phyloP scores from a whole-genome alignment of 2,888 invertebrate genomes.

The Octodonta nipae region DNA sequence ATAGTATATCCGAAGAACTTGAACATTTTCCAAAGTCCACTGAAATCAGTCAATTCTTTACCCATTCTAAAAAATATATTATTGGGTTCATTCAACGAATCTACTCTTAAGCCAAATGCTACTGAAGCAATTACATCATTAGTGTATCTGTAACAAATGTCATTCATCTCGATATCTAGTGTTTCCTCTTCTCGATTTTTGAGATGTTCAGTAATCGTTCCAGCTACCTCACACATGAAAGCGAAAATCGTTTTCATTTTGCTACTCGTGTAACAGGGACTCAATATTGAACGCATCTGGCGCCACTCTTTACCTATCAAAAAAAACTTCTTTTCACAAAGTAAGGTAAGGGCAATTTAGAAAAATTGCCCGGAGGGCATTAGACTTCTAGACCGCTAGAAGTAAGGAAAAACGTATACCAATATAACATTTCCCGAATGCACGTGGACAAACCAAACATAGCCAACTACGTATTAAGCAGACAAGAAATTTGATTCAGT shows the following conservation, averaged over 20 bases:
- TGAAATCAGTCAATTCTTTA: no score
- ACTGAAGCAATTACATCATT: neutral
- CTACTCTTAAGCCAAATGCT: neutral
- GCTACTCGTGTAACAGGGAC: constrained; percentile 43
- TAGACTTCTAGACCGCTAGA: no score
- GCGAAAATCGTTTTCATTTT: constrained; percentile 41
- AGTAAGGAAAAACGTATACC: no score
- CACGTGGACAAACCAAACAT: no score
- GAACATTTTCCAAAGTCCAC: no score
- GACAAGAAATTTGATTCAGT: no score
- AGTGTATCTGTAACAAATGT: neutral
- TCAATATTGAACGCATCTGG: constrained; percentile 39
- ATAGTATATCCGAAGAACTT: no score
- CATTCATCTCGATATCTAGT: neutral
- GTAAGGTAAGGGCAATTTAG: no score
- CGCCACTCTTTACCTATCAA: constrained; percentile 16
- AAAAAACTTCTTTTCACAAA: no score
- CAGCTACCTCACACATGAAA: neutral
- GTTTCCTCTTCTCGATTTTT: neutral
- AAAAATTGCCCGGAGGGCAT: no score
- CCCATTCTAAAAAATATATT: neutral
- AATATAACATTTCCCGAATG: no score
- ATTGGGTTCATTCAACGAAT: neutral
- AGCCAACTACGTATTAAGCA: no score
- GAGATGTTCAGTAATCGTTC: neutral